Base-by-base conservation (phyloP, 2,113 vertebrate species). In the Falcunculus frontatus region DNA sequence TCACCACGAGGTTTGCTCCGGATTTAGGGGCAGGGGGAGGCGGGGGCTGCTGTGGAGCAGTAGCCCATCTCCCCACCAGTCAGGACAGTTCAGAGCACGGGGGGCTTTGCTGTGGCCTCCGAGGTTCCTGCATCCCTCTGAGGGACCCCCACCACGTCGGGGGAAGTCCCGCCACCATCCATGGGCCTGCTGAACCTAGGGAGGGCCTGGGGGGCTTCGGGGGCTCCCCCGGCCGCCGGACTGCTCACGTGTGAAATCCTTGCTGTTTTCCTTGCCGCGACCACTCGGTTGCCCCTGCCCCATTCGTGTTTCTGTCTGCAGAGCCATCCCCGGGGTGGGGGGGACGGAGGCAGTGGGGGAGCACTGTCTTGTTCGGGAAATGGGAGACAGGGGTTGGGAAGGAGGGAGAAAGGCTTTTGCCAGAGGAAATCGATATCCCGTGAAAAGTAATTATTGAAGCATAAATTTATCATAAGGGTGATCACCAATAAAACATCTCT, bases 381-480 rank as follows among this genome's bases (percentile, higher is more conserved):
- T 53, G 87, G 90, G 91, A 91, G 81, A 76, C 84, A 67, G 73
- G 73, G 62, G 9, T 52, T 84, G 65, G 65, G 75, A 91, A 72
- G 82, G 82, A 90, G 53, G 78, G 78, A 93, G 87, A 90, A 92
- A 93, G 41, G 93, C 93, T 91, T 93, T 94, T 95, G 95, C 94
- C 96, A 87, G 84, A 84, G 83, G 91, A 94, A 96, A 98, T 98
- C 97, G 96, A 98, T 98, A 97, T 68, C 52, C 90, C 60, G 73
- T 96, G 95, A 97, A 97, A 97, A 97, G 96, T 96, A 97, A 98
- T 97, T 97, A 98, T 98, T 97, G 97, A 97, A 96, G 97, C 96
- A 97, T 98, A 98, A 98, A 98, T 98, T 98, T 97, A 96, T 98
- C 97, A 97, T 97, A 97, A 98, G 96, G 94, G 97, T 97, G 97